These are phyloP conservation scores for Plebejus argus DNA, from an alignment of 2,888 invertebrate genomes.

Conservation along the genomic window DNA sequence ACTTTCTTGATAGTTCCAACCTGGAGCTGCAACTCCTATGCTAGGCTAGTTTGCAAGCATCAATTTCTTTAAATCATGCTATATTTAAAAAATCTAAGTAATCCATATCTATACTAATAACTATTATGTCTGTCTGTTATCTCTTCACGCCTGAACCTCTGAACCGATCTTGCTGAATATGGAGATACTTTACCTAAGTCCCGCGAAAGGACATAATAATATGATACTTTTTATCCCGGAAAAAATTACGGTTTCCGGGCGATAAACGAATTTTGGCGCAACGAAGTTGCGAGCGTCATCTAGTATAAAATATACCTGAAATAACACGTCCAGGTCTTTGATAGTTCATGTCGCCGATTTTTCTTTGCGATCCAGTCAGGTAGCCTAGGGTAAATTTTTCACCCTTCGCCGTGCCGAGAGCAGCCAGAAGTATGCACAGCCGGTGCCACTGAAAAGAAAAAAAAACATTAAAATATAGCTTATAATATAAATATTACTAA, in stretches of 20 bases:
- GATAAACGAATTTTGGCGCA: too few relatives aligned
- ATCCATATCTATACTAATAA: too few relatives aligned
- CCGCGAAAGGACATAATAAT: too few relatives aligned
- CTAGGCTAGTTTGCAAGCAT: background rate
- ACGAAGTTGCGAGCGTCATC: too few relatives aligned
- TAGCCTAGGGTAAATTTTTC: constrained; percentile 90
- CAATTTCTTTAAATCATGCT: background rate
- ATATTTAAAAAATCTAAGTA: background rate
- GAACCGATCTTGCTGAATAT: too few relatives aligned
- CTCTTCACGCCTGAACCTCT: too few relatives aligned
- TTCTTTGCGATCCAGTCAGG: constrained; percentile 90
- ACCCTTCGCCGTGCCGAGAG: constrained; percentile 51
- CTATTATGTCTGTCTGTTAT: too few relatives aligned
- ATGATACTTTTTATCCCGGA: too few relatives aligned
- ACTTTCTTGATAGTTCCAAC: background rate
- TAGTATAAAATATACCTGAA: constrained; percentile 59
- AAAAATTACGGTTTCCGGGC: too few relatives aligned
- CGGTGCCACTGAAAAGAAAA: constrained; percentile 60
- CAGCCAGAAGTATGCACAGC: constrained; percentile 56
- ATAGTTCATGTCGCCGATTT: constrained; percentile 89
- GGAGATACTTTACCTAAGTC: too few relatives aligned
- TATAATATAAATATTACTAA: too few relatives aligned
- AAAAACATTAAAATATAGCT: background rate
- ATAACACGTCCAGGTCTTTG: constrained; percentile 86
- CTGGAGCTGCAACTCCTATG: background rate